Percentiles rank a stretch among this genome's conserved stretches.
phyloP scores from a whole-genome alignment of 2,888 invertebrate genomes.

The Gari tellinella region DNA sequence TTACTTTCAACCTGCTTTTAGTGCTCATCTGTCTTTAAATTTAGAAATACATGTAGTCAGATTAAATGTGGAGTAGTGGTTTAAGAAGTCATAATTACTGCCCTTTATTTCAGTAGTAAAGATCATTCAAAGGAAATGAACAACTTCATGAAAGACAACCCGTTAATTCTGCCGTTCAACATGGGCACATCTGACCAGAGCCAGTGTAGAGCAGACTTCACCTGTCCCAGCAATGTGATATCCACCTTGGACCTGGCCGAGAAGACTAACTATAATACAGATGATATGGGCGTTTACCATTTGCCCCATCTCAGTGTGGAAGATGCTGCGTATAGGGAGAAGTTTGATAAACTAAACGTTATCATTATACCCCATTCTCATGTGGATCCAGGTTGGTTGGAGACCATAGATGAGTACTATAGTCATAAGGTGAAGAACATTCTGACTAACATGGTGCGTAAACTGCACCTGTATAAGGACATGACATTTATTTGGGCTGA shows the following conservation, averaged over 20 bases:
- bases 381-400: conserved; percentile 99
- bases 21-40: too few species aligned
- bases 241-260: conserved; percentile 70
- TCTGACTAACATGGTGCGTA: conserved; percentile 95
- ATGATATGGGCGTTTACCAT: conserved; percentile 72
- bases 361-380: conserved; percentile 97
- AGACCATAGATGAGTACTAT: conserved; percentile 97
- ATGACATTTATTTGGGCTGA: conserved; percentile 84
- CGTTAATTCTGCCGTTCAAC: conserved; percentile 28
- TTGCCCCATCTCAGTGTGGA: conserved; percentile 64
- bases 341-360: conserved; percentile 68
- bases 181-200: conserved; percentile 7
- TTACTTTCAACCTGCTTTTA: too few species aligned
- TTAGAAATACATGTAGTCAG: too few species aligned
- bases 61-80: too few species aligned
- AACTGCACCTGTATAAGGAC: conserved; percentile 92
- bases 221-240: conserved; percentile 27
- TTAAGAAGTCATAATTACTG: too few species aligned
- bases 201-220: conserved; percentile 39
- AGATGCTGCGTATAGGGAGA: conserved; percentile 46
- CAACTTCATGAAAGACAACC: conserved; percentile 38
- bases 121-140: conserved; percentile 19
- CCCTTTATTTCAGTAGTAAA: too few species aligned
- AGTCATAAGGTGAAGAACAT: conserved; percentile 90
- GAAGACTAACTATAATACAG: conserved; percentile 67